These are phyloP conservation scores for Takifugu rubripes DNA, from an alignment of 2,797 vertebrate genomes.

Conservation along the genomic window DNA sequence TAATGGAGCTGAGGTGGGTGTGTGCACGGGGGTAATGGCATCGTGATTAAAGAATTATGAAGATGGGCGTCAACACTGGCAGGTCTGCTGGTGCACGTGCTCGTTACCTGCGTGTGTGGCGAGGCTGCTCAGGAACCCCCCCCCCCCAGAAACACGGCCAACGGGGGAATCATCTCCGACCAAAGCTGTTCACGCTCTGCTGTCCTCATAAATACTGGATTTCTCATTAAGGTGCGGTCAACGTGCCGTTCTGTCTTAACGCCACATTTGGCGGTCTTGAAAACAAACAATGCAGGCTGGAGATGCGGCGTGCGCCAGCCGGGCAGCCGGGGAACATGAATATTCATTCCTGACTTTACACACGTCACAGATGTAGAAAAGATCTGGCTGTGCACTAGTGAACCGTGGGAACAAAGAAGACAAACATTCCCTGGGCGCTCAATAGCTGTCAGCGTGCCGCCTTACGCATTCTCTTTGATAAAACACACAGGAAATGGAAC, in stretches of 20 bases:
- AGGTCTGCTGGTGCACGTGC: constrained; percentile 46
- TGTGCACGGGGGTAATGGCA: constrained; percentile 63
- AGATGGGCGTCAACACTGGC: constrained; percentile 63
- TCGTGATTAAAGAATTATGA: constrained; percentile 77
- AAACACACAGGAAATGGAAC: constrained; percentile 32
- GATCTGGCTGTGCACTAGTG: constrained; percentile 32
- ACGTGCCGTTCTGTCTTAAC: constrained; percentile 9
- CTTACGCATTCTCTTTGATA: constrained; percentile 56
- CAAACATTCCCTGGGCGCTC: constrained; percentile 44
- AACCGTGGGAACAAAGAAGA: constrained; percentile 35
- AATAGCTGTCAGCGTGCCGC: constrained; percentile 40
- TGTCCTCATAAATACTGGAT: constrained; percentile 9
- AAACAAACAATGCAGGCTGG: constrained; percentile 30
- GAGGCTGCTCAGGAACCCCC: constrained; percentile 13
- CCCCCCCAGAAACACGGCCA: too few relatives aligned
- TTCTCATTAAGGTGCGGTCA: constrained; percentile 11
- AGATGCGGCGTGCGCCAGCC: constrained; percentile 22
- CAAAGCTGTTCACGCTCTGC: constrained; percentile 2
- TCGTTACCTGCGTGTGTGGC: constrained; percentile 37
- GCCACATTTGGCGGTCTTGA: constrained; percentile 13
- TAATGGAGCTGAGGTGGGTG: constrained; percentile 71
- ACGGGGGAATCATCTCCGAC: too few relatives aligned
- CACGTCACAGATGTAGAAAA: constrained; percentile 29
- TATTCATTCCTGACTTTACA: constrained; percentile 39
- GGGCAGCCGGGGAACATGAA: constrained; percentile 32